Evolutionary conservation across 2,888 invertebrate genomes (phyloP), one percentile per base, ranked within the genome.

Genomic region (Altica lythri): DNA sequence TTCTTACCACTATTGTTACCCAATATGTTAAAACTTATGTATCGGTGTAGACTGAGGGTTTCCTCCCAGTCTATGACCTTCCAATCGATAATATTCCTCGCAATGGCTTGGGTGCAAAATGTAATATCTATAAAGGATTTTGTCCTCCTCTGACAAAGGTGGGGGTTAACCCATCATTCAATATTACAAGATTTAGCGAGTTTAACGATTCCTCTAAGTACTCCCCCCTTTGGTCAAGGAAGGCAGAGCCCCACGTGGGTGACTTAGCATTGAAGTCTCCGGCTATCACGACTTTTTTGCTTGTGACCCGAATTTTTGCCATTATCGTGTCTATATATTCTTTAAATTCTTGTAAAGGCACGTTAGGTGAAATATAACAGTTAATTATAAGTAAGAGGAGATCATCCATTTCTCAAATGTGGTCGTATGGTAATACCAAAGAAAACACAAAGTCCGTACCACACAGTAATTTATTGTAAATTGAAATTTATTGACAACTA

Each of bases 211-310:
- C 53, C 10, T 25, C 34, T 8, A 54, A 13, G 16, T 40, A 32
- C 10, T 30, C 19, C 1, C 48, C n/a, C n/a, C 45, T 37, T 1
- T 8, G n/a, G 12, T 55, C 50, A 5, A 2, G 9, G 6, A 2
- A n/a, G 10, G 18, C 17, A 12, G 49, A 37, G 9, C 50, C 44
- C 55, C 50, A 55, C 4, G 30, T 38, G 2, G 34, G 42, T 18
- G 55, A 44, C 27, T 55, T 50, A 0, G 44, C 49, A 19, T 55
- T 45, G 4, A 55, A 22, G 12, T 55, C 55, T 4, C 55, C 55
- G 1, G 25, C 17, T 3, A 49, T 17, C 1, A 55, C n/a, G 1
- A 18, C 27, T 5, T 46, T 12, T 9, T 18, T 34, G 5, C 9
- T 3, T 9, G 9, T 6, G 18, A 35, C 22, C 2, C 10, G 12